Percentiles rank a stretch among this genome's conserved stretches.
Conservation (phyloP, 2,888 invertebrate species). For the Drosophila austrosaltans region DNA sequence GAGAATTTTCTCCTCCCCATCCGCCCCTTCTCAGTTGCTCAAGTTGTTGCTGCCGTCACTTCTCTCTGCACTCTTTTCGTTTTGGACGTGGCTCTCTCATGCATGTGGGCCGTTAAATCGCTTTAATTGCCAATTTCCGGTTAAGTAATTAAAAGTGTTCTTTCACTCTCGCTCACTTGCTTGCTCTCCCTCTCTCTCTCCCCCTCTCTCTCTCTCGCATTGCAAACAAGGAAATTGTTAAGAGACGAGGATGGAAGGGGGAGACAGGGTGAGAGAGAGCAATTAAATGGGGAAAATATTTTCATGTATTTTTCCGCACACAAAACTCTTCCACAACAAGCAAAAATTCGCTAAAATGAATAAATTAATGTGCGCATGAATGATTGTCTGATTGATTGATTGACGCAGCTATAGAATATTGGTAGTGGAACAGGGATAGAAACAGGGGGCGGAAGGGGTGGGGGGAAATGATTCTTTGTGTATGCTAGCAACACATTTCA, state of each 20-base stretch:
- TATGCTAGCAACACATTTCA: constrained; percentile 35
- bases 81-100: constrained; percentile 37
- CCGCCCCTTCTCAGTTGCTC: neutral
- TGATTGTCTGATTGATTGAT: constrained; percentile 66
- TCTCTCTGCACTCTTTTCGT: too few species aligned
- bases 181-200: neutral
- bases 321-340: constrained; percentile 17
- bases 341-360: constrained; percentile 54
- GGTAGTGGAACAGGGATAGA: neutral
- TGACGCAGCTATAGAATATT: constrained; percentile 33
- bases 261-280: constrained; percentile 35
- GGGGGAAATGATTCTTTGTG: constrained; percentile 11
- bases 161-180: constrained; percentile 30
- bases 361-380: constrained; percentile 71
- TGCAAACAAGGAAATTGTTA: constrained; percentile 61
- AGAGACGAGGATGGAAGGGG: constrained; percentile 11
- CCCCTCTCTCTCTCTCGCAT: constrained; percentile 1
- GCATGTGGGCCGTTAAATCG: constrained; percentile 79
- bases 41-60: too few species aligned
- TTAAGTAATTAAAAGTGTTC: constrained; percentile 78
- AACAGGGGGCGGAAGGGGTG: neutral
- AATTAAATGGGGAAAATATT: constrained; percentile 73
- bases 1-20: constrained; percentile 32
- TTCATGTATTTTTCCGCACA: constrained; percentile 40
- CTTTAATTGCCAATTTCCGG: constrained; percentile 80